Evolutionary conservation across 2,888 invertebrate species (phyloP).

Genomic region (Scaptomyza caliginosa): DNA sequence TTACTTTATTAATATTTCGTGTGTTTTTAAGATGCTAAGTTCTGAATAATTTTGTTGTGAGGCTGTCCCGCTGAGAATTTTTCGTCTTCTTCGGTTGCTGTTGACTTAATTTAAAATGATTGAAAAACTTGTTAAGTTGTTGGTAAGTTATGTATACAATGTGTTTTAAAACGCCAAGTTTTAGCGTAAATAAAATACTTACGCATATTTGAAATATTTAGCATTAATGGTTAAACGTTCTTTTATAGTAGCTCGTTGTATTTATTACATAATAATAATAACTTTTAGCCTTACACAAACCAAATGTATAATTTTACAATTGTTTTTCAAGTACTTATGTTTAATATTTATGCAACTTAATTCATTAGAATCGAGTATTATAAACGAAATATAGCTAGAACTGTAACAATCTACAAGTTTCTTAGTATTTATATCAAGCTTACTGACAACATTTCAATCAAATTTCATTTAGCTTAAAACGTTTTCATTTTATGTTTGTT

Average conservation of each 20-base stretch:
- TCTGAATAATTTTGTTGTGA: slow-evolving; percentile 13
- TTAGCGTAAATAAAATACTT: not conserved
- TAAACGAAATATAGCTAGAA: slow-evolving; percentile 25
- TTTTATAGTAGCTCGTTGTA: slow-evolving; percentile 15
- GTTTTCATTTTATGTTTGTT: slow-evolving; percentile 1
- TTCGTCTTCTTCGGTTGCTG: not conserved
- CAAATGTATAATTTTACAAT: slow-evolving; percentile 14
- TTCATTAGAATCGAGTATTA: slow-evolving; percentile 18
- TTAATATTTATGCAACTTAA: slow-evolving; percentile 16
- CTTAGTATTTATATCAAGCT: slow-evolving; percentile 32
- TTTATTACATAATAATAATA: slow-evolving; percentile 39
- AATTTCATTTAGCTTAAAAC: slow-evolving; percentile 33
- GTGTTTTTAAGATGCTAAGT: slow-evolving; percentile 2
- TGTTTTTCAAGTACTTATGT: slow-evolving; percentile 20
- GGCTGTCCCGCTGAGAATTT: slow-evolving; percentile 1
- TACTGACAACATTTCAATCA: slow-evolving; percentile 56
- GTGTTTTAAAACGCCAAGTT: not conserved
- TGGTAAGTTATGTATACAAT: slow-evolving; percentile 19
- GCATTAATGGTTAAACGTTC: not conserved
- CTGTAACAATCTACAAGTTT: slow-evolving; percentile 44
- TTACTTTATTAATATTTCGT: slow-evolving; percentile 53
- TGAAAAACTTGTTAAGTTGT: slow-evolving; percentile 48
- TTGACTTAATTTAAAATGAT: slow-evolving; percentile 34
- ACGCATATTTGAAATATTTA: not conserved
- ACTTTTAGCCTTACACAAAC: slow-evolving; percentile 36